Percentiles rank a stretch among this genome's conserved stretches.
These are phyloP conservation scores for Torymus aiolomorphi DNA, from an alignment of 2,888 invertebrate genomes.

Conservation along the genomic window DNA sequence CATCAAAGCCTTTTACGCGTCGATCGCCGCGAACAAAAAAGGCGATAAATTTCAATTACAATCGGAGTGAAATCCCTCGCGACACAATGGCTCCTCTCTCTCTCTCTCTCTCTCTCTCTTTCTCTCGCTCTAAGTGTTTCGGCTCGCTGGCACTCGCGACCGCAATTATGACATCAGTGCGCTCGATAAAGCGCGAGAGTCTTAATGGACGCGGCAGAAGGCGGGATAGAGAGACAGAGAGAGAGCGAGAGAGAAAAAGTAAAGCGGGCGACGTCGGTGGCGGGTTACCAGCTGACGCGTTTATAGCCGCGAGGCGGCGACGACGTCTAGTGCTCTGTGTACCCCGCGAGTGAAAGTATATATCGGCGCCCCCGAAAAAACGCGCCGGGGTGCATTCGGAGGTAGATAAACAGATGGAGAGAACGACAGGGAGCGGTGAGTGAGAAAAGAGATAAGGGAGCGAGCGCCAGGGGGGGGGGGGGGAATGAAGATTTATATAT, in stretches of 20 bases:
- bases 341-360: not conserved
- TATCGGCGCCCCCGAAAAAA: not conserved
- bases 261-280: not conserved
- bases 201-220: conserved; percentile 22
- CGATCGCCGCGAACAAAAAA: conserved; percentile 26
- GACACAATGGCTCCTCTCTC: no score
- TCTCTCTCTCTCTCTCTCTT: no score
- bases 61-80: not conserved
- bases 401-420: conserved; percentile 18
- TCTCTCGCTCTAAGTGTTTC: not conserved
- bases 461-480: not conserved
- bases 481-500: conserved; percentile 3
- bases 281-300: conserved; percentile 45
- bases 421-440: not conserved
- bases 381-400: conserved; percentile 6
- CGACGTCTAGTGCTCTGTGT: not conserved
- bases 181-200: conserved; percentile 25
- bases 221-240: not conserved
- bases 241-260: not conserved
- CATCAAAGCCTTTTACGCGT: conserved; percentile 4
- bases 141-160: not conserved
- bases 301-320: not conserved
- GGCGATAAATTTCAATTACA: conserved; percentile 51
- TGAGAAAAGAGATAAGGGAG: no score
- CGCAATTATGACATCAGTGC: conserved; percentile 49